Percentiles rank a stretch among this genome's conserved stretches.
Evolutionary conservation across 30 jellyfish, hydroid and myxozoan genomes (phyloP).

Genomic region (Aurelia sp.): DNA sequence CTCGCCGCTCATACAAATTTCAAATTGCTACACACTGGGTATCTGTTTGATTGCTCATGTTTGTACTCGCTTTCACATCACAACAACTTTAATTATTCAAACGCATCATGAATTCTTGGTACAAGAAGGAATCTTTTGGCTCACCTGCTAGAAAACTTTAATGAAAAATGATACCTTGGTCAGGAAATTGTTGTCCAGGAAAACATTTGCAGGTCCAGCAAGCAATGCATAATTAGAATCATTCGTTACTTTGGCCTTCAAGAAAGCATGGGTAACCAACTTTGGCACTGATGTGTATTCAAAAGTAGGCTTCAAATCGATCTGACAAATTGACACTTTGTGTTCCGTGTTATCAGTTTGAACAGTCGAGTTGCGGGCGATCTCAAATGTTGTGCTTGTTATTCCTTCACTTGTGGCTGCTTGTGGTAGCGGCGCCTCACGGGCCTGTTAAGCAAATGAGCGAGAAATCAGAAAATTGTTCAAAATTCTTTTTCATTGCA

Average conservation of each 20-base stretch:
- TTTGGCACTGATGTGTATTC: slow-evolving; percentile 85
- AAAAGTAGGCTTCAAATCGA: slow-evolving; percentile 79
- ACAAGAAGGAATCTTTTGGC: not conserved
- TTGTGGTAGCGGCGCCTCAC: slow-evolving; percentile 2
- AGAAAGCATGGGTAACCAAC: slow-evolving; percentile 90
- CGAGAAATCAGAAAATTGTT: too few relatives aligned
- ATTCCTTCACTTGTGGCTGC: slow-evolving; percentile 72
- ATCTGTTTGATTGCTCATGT: too few relatives aligned
- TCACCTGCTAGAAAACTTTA: not conserved
- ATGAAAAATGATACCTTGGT: slow-evolving; percentile 71
- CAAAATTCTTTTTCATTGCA: too few relatives aligned
- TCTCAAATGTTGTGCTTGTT: slow-evolving; percentile 89
- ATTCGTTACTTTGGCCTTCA: slow-evolving; percentile 81
- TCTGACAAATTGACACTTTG: slow-evolving; percentile 83
- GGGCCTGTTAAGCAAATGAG: too few relatives aligned
- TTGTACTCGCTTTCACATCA: too few relatives aligned
- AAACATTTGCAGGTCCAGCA: slow-evolving; percentile 93
- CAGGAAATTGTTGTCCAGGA: slow-evolving; percentile 86
- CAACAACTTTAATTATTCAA: too few relatives aligned
- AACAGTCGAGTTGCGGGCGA: slow-evolving; percentile 79
- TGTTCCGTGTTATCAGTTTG: slow-evolving; percentile 75
- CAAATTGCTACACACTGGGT: too few relatives aligned
- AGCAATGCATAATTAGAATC: slow-evolving; percentile 89
- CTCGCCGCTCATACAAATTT: too few relatives aligned
- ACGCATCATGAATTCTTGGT: not conserved